These are phyloP conservation scores for Pachydiplax longipennis DNA, from an alignment of 2,888 invertebrate species.

Conservation along the genomic window DNA sequence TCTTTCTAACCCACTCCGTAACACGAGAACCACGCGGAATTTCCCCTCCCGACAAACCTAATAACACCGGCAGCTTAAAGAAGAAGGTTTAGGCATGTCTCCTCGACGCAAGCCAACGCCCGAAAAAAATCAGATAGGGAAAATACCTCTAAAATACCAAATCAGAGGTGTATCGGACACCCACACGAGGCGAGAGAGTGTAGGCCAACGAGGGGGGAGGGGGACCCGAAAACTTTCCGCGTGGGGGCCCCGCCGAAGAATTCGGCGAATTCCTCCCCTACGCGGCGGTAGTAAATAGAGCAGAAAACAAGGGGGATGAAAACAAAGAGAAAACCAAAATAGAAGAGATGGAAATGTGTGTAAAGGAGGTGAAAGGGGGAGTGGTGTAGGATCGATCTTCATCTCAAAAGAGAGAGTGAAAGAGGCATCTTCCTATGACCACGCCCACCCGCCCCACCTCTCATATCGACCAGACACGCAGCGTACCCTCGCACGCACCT, in stretches of 20 bases:
- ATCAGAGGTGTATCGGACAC: background rate
- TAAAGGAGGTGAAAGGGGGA: background rate
- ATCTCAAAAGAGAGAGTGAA: background rate
- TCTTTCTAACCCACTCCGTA: too few species aligned
- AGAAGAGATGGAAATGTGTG: background rate
- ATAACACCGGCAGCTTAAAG: too few species aligned
- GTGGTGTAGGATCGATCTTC: background rate
- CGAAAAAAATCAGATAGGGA: too few species aligned
- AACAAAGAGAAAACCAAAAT: background rate
- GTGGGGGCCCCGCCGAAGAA: background rate
- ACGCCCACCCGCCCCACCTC: conserved; percentile 17
- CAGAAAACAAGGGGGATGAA: background rate
- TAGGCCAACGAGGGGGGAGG: too few species aligned
- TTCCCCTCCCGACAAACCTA: too few species aligned
- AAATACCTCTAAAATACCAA: too few species aligned
- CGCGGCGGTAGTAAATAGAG: background rate
- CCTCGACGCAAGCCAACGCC: too few species aligned
- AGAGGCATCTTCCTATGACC: conserved; percentile 22
- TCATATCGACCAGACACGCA: conserved; percentile 34
- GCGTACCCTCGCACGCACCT: background rate
- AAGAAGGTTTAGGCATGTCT: too few species aligned
- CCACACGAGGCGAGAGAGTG: background rate
- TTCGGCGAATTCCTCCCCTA: background rate
- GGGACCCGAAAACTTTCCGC: background rate
- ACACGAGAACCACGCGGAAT: too few species aligned